Conservation (phyloP, 2,888 invertebrate genomes). For the Crematogaster levior region DNA sequence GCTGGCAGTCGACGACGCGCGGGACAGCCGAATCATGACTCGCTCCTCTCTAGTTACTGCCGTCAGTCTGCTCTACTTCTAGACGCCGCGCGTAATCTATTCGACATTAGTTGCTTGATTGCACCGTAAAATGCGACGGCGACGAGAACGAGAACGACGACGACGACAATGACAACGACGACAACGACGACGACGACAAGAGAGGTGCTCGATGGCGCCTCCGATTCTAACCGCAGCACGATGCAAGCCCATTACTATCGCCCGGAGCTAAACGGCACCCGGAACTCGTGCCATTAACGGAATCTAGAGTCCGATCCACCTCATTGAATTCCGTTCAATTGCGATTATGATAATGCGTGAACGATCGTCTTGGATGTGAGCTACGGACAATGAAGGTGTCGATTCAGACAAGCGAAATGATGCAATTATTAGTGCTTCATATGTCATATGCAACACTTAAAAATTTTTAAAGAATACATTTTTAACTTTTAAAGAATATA, state of each 20-base stretch:
- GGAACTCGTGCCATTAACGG: constrained; percentile 77
- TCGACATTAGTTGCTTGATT: constrained; percentile 77
- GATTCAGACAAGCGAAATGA: not conserved
- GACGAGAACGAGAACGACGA: constrained; percentile 50
- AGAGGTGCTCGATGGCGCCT: constrained; percentile 50
- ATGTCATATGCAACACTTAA: not conserved
- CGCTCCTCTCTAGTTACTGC: constrained; percentile 33
- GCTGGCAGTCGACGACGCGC: constrained; percentile 42
- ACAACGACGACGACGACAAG: constrained; percentile 33
- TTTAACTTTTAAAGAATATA: too few species aligned
- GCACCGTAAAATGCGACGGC: constrained; percentile 75
- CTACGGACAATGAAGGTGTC: constrained; percentile 22
- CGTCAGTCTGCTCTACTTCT: constrained; percentile 64
- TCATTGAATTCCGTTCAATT: constrained; percentile 77
- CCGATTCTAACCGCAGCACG: constrained; percentile 64
- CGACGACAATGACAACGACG: constrained; percentile 39
- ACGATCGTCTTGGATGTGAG: constrained; percentile 61
- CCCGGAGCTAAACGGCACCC: constrained; percentile 76
- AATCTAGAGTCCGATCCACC: constrained; percentile 77
- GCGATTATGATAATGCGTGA: constrained; percentile 78
- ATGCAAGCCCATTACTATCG: constrained; percentile 77
- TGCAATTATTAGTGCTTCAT: not conserved
- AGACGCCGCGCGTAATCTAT: constrained; percentile 76
- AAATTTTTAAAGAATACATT: too few species aligned
- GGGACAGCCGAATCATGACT: constrained; percentile 62